phyloP scores from a whole-genome alignment of 2,797 vertebrate species.

The Catharus ustulatus region DNA sequence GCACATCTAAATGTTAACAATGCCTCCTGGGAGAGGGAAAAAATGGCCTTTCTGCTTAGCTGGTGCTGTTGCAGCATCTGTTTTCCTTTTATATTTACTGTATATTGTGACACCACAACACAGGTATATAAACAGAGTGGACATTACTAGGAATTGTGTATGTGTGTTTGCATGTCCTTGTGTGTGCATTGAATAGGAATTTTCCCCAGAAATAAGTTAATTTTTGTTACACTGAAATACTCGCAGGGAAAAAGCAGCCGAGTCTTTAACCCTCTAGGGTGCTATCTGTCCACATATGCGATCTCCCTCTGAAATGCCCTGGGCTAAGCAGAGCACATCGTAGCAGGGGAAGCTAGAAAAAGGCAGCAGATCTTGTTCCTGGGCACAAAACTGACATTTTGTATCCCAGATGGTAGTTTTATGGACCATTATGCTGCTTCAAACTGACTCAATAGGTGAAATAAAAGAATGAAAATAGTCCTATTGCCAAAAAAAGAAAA shows the following conservation, averaged over 20 bases:
- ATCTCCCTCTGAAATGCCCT: not conserved
- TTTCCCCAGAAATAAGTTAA: not conserved
- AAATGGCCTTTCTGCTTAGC: not conserved
- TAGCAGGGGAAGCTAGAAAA: not conserved
- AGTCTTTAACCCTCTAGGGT: not conserved
- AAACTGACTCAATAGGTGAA: conserved; percentile 19
- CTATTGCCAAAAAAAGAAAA: not conserved
- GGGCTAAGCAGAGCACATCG: not conserved
- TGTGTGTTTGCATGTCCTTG: not conserved
- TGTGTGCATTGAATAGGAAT: not conserved
- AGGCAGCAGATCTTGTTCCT: not conserved
- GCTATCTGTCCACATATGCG: not conserved
- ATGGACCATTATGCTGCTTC: not conserved
- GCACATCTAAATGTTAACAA: not conserved
- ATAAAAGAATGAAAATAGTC: not conserved
- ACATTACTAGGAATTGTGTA: not conserved
- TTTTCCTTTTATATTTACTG: not conserved
- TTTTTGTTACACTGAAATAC: not conserved
- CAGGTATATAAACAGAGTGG: not conserved
- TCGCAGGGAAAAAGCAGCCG: not conserved
- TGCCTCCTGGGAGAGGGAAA: not conserved
- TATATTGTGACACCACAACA: not conserved
- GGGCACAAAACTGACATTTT: conserved; percentile 12
- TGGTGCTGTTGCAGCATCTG: not conserved
- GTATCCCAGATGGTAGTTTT: conserved; percentile 39